These are phyloP conservation scores for Orthosia incerta DNA, from an alignment of 2,888 invertebrate genomes.

Conservation along the genomic window DNA sequence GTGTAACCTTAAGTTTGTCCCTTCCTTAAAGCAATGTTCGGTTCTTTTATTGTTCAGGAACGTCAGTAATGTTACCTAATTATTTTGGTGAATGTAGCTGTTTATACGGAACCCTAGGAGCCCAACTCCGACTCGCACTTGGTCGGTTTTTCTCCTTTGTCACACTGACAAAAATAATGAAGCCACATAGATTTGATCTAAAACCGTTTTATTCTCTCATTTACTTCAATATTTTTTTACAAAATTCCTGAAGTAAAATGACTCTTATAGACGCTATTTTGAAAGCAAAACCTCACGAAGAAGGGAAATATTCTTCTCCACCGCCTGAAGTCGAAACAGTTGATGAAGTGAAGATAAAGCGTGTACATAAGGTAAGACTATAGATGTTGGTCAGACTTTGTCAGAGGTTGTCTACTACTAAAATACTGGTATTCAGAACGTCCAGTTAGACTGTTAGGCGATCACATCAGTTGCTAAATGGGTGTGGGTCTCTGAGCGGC, in stretches of 20 bases:
- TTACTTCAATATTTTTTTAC: slow-evolving; percentile 21
- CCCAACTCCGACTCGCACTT: too few species aligned
- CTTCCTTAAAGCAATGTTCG: too few species aligned
- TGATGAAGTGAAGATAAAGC: slow-evolving; percentile 8
- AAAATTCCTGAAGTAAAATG: slow-evolving; percentile 67
- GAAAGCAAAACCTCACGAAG: slow-evolving; percentile 72
- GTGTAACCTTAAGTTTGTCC: too few species aligned
- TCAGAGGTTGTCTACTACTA: too few species aligned
- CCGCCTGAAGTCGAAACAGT: slow-evolving; percentile 76
- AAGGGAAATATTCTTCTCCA: slow-evolving; percentile 74
- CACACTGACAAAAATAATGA: slow-evolving; percentile 13
- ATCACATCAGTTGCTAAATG: background rate
- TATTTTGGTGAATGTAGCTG: too few species aligned
- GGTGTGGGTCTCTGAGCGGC: too few species aligned
- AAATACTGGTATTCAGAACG: too few species aligned
- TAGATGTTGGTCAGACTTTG: background rate
- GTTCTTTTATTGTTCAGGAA: too few species aligned
- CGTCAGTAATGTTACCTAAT: too few species aligned
- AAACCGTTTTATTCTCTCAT: background rate
- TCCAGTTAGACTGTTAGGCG: background rate
- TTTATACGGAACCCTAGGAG: too few species aligned
- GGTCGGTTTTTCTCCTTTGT: background rate
- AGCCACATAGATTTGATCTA: slow-evolving; percentile 49
- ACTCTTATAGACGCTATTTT: slow-evolving; percentile 75
- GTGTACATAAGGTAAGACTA: slow-evolving; percentile 22